phyloP scores from a whole-genome alignment of 2,888 invertebrate genomes.

The Spatulosminthurus flaviceps region DNA sequence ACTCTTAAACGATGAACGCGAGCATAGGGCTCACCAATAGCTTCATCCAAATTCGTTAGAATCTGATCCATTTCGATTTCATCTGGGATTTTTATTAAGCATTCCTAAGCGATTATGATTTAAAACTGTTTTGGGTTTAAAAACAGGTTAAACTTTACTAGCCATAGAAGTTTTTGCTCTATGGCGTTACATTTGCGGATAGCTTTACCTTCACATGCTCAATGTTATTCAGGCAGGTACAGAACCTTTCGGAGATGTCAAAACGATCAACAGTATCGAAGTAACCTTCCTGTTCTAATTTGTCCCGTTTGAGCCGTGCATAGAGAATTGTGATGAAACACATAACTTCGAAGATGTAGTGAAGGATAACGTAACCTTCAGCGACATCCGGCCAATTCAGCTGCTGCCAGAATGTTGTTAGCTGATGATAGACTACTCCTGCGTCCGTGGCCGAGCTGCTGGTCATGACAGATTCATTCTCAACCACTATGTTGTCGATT shows the following conservation, averaged over 20 bases:
- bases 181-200: background rate
- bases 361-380: conserved; percentile 58
- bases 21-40: conserved; percentile 50
- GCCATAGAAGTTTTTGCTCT: background rate
- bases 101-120: conserved; percentile 49
- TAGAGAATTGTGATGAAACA: conserved; percentile 57
- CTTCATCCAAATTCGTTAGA: conserved; percentile 48
- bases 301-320: conserved; percentile 56
- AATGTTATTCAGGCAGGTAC: conserved; percentile 60
- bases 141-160: background rate
- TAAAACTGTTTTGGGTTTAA: conserved; percentile 13
- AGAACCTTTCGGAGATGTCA: conserved; percentile 61
- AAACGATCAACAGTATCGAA: conserved; percentile 59
- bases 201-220: conserved; percentile 58
- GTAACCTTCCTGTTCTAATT: conserved; percentile 60
- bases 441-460: conserved; percentile 60
- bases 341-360: conserved; percentile 60
- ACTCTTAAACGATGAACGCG: conserved; percentile 47
- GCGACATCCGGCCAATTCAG: conserved; percentile 60
- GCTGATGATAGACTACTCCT: conserved; percentile 54
- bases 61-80: conserved; percentile 52
- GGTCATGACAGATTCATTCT: conserved; percentile 48
- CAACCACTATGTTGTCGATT: conserved; percentile 51
- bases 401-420: conserved; percentile 58
- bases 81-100: conserved; percentile 52